phyloP scores from a whole-genome alignment of 2,888 invertebrate species.

The Congeria kusceri region DNA sequence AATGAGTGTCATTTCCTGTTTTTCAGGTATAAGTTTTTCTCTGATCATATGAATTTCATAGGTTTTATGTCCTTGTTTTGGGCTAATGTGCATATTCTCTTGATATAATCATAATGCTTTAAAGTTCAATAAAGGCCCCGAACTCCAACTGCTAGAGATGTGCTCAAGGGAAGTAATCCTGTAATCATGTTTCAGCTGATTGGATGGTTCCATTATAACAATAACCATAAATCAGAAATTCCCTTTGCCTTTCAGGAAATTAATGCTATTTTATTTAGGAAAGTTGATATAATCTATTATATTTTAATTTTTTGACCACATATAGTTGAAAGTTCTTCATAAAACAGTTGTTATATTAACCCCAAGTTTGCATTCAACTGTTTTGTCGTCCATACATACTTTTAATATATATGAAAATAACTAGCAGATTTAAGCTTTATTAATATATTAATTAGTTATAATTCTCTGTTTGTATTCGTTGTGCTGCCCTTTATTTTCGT shows the following conservation, averaged over 20 bases:
- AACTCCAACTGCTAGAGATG: slow-evolving; percentile 49
- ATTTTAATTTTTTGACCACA: too few relatives aligned
- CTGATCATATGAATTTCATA: slow-evolving; percentile 42
- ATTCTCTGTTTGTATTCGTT: too few relatives aligned
- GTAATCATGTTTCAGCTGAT: slow-evolving; percentile 56
- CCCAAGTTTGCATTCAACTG: too few relatives aligned
- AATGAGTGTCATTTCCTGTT: slow-evolving; percentile 53
- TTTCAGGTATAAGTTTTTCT: slow-evolving; percentile 66
- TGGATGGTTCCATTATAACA: slow-evolving; percentile 33
- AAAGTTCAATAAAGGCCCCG: slow-evolving; percentile 45
- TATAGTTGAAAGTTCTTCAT: too few relatives aligned
- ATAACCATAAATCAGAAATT: slow-evolving; percentile 23
- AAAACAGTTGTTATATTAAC: too few relatives aligned
- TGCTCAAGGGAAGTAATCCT: slow-evolving; percentile 52
- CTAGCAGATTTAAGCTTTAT: too few relatives aligned
- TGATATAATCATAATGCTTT: slow-evolving; percentile 61
- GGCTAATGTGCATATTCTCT: slow-evolving; percentile 60
- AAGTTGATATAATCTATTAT: neutral
- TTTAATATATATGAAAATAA: too few relatives aligned
- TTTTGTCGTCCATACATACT: too few relatives aligned
- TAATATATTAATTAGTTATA: too few relatives aligned
- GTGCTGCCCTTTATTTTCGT: too few relatives aligned
- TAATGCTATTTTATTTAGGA: slow-evolving; percentile 10
- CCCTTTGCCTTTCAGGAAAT: slow-evolving; percentile 50
- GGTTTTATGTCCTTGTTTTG: slow-evolving; percentile 62